Base-by-base conservation (phyloP, 2,113 vertebrate genomes). In the Hypocryptadius cinnamomeus region DNA sequence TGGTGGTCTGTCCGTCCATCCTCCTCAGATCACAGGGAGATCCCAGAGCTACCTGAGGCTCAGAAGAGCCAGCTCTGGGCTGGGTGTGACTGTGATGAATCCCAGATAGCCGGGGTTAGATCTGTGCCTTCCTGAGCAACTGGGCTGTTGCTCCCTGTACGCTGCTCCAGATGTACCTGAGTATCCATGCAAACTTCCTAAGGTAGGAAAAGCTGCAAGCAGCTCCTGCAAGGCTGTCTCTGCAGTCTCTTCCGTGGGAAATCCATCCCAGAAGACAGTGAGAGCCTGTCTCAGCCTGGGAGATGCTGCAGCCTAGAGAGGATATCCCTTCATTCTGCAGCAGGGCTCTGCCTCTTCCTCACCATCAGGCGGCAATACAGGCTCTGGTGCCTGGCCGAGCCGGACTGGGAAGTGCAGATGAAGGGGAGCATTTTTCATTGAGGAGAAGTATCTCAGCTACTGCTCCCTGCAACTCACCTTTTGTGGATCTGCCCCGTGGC, bases 251-350 rank as follows among this genome's bases (percentile, higher is more conserved):
- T 91, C 71, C 71, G 1, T 8, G 57, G 40, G 37, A 89, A 92
- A 85, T 91, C 66, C 70, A 77, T 13, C n/a, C 57, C 74, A 48
- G 91, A 44, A 65, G 37, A 6, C 2, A 40, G 25, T 0, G 35
- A 66, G 72, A 79, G 27, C 47, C 35, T 40, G 35, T 21, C 44
- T 81, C 24, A 56, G 69, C n/a, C 73, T 14, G 78, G 37, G 70
- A 89, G 37, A 13, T 53, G 80, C 81, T 94, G 87, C 86, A 79
- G 3, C 74, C 89, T 59, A 22, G 79, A 91, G 60, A 35, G 89
- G 56, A 85, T 82, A 89, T 44, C 12, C 25, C 37, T n/a, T 53
- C 22, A 1, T 11, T 2, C 59, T 79, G 81, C 83, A 90, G 69
- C 60, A 37, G 44, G 9, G 48, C 48, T 0, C 44, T 86, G 35